Conservation (phyloP, 1,140 invertebrate genomes). For the Teleogryllus occipitalis region DNA sequence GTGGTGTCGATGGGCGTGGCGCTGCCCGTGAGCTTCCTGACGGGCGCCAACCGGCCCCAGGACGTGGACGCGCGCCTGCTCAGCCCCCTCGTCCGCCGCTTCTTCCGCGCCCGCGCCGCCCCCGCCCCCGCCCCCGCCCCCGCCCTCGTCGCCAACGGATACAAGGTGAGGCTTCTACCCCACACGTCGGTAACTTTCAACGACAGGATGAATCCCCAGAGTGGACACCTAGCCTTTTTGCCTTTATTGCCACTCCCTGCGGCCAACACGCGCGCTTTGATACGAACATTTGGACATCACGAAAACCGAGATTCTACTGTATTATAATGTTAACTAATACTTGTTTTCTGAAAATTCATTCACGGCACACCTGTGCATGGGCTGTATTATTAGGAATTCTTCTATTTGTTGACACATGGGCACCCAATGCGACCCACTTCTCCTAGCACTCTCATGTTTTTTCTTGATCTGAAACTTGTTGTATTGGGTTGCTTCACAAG, state of each 20-base stretch:
- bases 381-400: neutral
- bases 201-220: too few relatives aligned
- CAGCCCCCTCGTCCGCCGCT: conserved; percentile 25
- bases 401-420: too few relatives aligned
- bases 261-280: too few relatives aligned
- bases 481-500: neutral
- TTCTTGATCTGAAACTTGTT: neutral
- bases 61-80: conserved; percentile 25
- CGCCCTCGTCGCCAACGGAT: neutral
- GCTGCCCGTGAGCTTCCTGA: conserved; percentile 16
- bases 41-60: conserved; percentile 19
- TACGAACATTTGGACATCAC: too few relatives aligned
- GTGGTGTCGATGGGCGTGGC: conserved; percentile 52
- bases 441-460: neutral
- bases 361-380: too few relatives aligned
- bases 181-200: too few relatives aligned
- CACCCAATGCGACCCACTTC: too few relatives aligned
- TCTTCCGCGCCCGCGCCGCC: neutral
- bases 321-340: neutral
- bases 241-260: too few relatives aligned
- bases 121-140: conserved; percentile 9
- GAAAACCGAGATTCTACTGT: neutral
- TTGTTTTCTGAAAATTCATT: neutral
- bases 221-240: too few relatives aligned
- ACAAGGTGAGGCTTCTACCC: neutral